Base-by-base conservation (phyloP, 1,140 invertebrate species). In the Hydropsyche tenuis region DNA sequence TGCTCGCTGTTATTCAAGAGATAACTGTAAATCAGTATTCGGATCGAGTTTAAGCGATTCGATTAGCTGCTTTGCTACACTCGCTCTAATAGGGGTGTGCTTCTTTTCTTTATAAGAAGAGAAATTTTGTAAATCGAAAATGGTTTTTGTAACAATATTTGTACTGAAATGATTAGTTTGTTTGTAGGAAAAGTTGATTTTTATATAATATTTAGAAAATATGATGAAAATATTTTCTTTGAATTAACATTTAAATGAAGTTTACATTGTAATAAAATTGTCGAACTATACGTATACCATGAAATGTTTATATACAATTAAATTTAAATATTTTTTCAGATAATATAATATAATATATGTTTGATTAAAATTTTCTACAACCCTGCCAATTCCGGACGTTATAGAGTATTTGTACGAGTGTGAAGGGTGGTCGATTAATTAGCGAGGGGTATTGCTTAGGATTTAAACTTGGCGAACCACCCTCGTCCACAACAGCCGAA, bases 21-120 rank as follows among this genome's bases (percentile, higher is more conserved):
- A 75, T 75, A 69, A 62, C 68, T 65, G 68, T 75, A 75, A 72
- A 76, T 76, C 74, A 76, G 74, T 76, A 76, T 76, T 69, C 74
- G 72, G 45, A 64, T 64, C 23, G 68, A 76, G 74, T 73, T 69
- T 60, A 73, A 76, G 71, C 68, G 70, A 76, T 76, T 76, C 74
- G 71, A 76, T 76, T 73, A 76, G 71, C 30, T 25, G 66, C 60
- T 65, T 23, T 70, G 27, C 18, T 72, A 23, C 22, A 53, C 42
- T 51, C 46, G 3, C 16, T 25, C 23, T 18, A 25, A 43, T 23
- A 65, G 63, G 63, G 66, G 1, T 51, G 66, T 27, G 37, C 45
- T n/a, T 66, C 9, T 3, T 37, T 37, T 37, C 30, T 37, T 37
- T 37, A 37, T 37, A 37, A n/a, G n/a, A n/a, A n/a, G n/a, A n/a